These are phyloP conservation scores for Agrochola circellaris DNA, from an alignment of 2,888 invertebrate genomes.

Conservation along the genomic window DNA sequence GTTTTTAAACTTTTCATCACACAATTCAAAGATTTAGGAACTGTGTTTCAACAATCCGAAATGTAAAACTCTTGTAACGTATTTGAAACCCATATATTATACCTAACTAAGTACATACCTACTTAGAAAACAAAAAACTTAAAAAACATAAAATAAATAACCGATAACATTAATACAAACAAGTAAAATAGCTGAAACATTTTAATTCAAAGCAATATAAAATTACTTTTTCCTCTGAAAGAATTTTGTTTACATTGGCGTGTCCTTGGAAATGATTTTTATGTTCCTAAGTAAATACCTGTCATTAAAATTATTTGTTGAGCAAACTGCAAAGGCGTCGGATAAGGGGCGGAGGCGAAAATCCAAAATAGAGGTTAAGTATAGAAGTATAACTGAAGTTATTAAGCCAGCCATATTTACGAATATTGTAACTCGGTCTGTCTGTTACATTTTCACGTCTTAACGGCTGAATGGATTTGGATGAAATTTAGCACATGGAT, in stretches of 20 bases:
- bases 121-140: background rate
- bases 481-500: background rate
- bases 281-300: constrained; percentile 63
- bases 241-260: constrained; percentile 37
- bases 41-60: background rate
- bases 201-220: constrained; percentile 34
- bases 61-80: too few species aligned
- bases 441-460: background rate
- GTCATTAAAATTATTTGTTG: constrained; percentile 64
- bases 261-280: constrained; percentile 56
- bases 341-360: constrained; percentile 19
- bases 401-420: too few species aligned
- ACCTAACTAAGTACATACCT: background rate
- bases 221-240: constrained; percentile 24
- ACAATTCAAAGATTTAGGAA: background rate
- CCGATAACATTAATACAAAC: constrained; percentile 9
- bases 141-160: background rate
- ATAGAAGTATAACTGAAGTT: constrained; percentile 40
- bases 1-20: background rate
- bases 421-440: background rate
- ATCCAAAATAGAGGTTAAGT: constrained; percentile 8
- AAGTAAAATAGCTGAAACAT: constrained; percentile 5
- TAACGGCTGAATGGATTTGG: background rate
- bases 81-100: background rate
- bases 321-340: constrained; percentile 52